Percentiles rank a stretch among this genome's conserved stretches.
Conservation (phyloP, 2,797 vertebrate genomes). For the Tolypeutes matacus region DNA sequence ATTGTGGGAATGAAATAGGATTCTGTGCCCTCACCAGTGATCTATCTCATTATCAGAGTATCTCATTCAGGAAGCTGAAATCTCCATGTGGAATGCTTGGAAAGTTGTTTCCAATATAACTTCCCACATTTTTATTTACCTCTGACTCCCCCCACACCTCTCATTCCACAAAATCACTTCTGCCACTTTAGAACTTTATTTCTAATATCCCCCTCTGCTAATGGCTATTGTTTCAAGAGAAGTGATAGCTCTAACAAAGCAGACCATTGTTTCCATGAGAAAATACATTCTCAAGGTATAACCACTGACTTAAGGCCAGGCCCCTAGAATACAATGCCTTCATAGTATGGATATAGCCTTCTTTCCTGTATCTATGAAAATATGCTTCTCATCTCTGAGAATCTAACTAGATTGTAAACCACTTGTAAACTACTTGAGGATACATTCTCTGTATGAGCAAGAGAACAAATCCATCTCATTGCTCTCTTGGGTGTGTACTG, state of each 20-base stretch:
- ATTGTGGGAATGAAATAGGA: neutral
- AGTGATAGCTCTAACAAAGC: neutral
- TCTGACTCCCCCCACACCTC: neutral
- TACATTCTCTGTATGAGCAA: neutral
- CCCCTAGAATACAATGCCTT: neutral
- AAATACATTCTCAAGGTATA: neutral
- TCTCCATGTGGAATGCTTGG: neutral
- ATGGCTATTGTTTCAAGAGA: neutral
- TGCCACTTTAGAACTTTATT: neutral
- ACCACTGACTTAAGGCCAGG: neutral
- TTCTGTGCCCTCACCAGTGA: neutral
- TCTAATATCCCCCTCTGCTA: neutral
- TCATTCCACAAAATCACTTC: neutral
- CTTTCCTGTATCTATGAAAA: neutral
- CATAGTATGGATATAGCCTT: neutral
- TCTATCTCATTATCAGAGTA: neutral
- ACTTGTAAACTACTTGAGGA: neutral
- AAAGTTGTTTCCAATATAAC: neutral
- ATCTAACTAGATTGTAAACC: neutral
- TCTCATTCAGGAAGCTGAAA: neutral
- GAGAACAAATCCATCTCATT: neutral
- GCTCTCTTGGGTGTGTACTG: neutral
- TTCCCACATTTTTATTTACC: neutral
- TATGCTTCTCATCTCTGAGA: neutral
- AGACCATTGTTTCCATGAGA: neutral